Evolutionary conservation across 2,888 invertebrate genomes (phyloP), one percentile per base, ranked within the genome.

Genomic region (Macaria notata): DNA sequence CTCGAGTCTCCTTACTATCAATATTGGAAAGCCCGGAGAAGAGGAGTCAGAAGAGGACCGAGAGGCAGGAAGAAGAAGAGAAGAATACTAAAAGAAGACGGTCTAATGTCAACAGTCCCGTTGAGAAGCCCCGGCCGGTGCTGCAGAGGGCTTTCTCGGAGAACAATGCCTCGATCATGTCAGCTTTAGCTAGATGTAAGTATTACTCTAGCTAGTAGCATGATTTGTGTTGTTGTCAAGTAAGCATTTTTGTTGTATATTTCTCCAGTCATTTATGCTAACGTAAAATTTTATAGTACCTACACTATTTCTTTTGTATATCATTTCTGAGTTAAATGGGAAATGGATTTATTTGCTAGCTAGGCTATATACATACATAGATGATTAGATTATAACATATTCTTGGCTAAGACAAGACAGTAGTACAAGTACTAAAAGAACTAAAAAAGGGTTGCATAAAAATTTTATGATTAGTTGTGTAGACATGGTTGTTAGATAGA

Each of bases 91-190:
- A 86, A 69, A 69, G 79, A 61, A 78, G 80, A 59, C 86, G 79
- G 54, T 80, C 83, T 0, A 71, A 73, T 4, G 66, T 56, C 39
- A 56, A 63, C 0, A 69, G 62, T 61, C 73, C 73, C 0, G 58
- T 65, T 1, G 63, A 68, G 41, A 69, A 68, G 6, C 7, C 68
- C 0, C 73, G 92, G 60, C 92, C 93, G 0, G 73, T 88, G 1
- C 72, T 94, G 53, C 92, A 94, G 65, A 85, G 96, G 49, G 94
- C 94, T 31, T 92, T 94, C 67, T 97, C 97, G 0, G 96, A 96
- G 64, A 96, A 95, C 47, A 97, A 97, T 75, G 94, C 95, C 0
- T 94, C 94, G 0, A 95, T 95, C 9, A 95, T 95, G 93, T 93
- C 93, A 7, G 96, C 96, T 0, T 81, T 96, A 62, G 94, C 95